These are phyloP conservation scores for Cherax quadricarinatus DNA, from an alignment of 1,140 invertebrate genomes.

Conservation along the genomic window DNA sequence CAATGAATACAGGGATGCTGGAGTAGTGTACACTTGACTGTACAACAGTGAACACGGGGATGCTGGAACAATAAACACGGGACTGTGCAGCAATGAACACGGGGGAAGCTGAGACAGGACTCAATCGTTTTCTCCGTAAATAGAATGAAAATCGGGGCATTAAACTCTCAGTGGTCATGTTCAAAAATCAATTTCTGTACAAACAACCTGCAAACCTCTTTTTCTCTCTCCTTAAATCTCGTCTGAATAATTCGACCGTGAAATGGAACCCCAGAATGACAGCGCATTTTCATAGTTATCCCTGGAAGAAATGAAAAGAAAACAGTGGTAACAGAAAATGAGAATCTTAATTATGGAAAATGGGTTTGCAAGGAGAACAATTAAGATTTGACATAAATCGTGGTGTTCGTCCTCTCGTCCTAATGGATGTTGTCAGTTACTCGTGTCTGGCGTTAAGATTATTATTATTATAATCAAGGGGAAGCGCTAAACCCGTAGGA, in stretches of 20 bases:
- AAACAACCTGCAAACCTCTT: conserved; percentile 3
- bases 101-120: too few species aligned
- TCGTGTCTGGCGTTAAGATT: too few species aligned
- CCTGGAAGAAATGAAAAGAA: conserved; percentile 65
- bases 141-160: neutral
- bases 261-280: conserved; percentile 39
- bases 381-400: conserved; percentile 57
- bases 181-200: neutral
- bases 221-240: conserved; percentile 7
- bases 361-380: conserved; percentile 54
- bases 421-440: neutral
- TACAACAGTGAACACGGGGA: too few species aligned
- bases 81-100: too few species aligned
- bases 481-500: too few species aligned
- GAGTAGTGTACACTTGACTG: too few species aligned
- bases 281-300: conserved; percentile 47
- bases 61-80: too few species aligned
- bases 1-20: too few species aligned
- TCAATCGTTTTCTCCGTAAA: too few species aligned
- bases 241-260: conserved; percentile 14
- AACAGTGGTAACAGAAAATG: conserved; percentile 67
- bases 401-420: conserved; percentile 17
- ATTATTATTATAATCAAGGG: too few species aligned
- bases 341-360: conserved; percentile 63
- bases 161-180: neutral